Conservation (phyloP, 1,140 invertebrate species). For the Coptotermes formosanus region DNA sequence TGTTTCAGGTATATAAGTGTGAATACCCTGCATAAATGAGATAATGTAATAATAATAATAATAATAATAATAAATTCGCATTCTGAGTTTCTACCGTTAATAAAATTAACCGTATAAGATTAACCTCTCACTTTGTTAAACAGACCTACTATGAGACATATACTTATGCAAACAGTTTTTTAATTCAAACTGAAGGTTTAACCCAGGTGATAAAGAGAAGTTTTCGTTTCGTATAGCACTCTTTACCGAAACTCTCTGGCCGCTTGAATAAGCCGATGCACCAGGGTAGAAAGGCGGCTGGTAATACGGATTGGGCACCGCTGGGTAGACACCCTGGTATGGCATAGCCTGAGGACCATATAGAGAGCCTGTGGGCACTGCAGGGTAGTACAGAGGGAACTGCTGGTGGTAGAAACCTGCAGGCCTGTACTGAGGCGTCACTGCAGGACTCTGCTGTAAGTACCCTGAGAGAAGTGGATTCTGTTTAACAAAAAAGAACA, state of each 20-base stretch:
- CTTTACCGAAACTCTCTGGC: conserved; percentile 24
- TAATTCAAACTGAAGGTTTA: background rate
- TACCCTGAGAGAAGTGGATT: background rate
- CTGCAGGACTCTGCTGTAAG: background rate
- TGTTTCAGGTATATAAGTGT: too few species aligned
- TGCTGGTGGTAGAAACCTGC: conserved; percentile 18
- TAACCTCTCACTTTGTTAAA: too few species aligned
- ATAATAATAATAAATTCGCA: too few species aligned
- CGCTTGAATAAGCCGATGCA: background rate
- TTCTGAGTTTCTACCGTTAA: too few species aligned
- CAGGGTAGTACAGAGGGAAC: conserved; percentile 22
- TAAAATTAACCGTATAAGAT: too few species aligned
- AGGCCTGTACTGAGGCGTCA: background rate
- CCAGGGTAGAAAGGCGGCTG: background rate
- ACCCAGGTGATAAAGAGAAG: background rate
- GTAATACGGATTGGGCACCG: background rate
- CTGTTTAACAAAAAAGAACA: background rate
- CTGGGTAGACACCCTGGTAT: conserved; percentile 14
- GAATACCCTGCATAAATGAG: too few species aligned
- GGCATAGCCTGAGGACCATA: background rate
- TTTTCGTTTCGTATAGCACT: too few species aligned
- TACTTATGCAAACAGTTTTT: background rate
- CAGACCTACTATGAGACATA: too few species aligned
- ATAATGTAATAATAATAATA: too few species aligned
- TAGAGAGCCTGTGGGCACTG: background rate